phyloP scores from a whole-genome alignment of 2,113 vertebrate species.

The Forbesichthys papilliferus region DNA sequence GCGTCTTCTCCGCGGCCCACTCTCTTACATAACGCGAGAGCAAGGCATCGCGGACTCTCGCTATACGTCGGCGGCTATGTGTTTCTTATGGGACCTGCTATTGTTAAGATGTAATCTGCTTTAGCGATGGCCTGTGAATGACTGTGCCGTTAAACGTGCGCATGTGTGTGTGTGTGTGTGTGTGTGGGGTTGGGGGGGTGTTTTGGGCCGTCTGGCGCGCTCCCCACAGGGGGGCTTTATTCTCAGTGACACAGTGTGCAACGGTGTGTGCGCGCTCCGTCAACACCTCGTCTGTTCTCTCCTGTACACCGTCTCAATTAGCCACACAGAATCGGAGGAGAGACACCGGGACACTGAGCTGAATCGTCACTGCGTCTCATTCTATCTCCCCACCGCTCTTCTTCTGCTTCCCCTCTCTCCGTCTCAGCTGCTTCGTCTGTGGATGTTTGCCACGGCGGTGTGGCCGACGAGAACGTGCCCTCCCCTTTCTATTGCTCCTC shows the following conservation, averaged over 20 bases:
- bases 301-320: slow-evolving; percentile 80
- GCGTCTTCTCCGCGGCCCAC: neutral
- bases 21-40: too few relatives aligned
- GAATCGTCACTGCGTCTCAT: neutral
- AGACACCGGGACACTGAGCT: slow-evolving; percentile 6
- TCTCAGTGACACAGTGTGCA: slow-evolving; percentile 78
- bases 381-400: neutral
- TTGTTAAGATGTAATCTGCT: slow-evolving; percentile 1
- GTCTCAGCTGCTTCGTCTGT: slow-evolving; percentile 4
- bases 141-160: neutral
- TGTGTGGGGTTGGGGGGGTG: neutral
- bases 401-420: slow-evolving; percentile 16
- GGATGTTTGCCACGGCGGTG: too few relatives aligned
- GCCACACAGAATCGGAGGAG: slow-evolving; percentile 53
- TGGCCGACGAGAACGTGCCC: neutral
- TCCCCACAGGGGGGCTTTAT: slow-evolving; percentile 77
- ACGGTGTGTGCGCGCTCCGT: slow-evolving; percentile 69
- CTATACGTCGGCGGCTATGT: neutral
- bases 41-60: too few relatives aligned
- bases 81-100: neutral
- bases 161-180: slow-evolving; percentile 27
- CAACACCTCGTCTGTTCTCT: slow-evolving; percentile 81
- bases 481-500: slow-evolving; percentile 26
- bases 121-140: neutral
- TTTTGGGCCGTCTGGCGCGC: slow-evolving; percentile 64